These are phyloP conservation scores for Enteromius trimaculatus DNA, from an alignment of 2,797 vertebrate genomes.

Conservation along the genomic window DNA sequence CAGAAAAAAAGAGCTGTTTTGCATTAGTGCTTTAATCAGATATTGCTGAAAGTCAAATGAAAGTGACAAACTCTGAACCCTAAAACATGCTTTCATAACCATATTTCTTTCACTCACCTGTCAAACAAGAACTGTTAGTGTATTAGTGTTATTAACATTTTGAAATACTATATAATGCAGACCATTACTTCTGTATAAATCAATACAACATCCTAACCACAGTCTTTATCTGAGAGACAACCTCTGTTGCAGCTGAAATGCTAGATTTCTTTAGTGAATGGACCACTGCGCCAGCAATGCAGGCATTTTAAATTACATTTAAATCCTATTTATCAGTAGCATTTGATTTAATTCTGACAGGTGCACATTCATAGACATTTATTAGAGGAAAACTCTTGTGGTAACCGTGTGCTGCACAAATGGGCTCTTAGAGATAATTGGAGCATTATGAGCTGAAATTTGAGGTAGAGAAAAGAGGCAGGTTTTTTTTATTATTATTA, in stretches of 20 bases:
- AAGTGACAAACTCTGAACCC: not conserved
- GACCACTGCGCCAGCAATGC: not conserved
- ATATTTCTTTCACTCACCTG: not conserved
- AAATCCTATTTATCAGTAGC: not conserved
- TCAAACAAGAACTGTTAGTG: not conserved
- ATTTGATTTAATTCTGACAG: conserved; percentile 29
- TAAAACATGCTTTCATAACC: not conserved
- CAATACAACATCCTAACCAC: not conserved
- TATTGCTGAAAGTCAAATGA: not conserved
- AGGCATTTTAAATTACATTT: conserved; percentile 8
- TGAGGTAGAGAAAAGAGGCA: conserved; percentile 9
- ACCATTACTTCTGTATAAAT: not conserved
- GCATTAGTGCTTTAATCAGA: not conserved
- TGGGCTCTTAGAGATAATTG: conserved; percentile 31
- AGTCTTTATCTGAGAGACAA: not conserved
- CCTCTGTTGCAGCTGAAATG: not conserved
- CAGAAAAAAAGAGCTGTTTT: not conserved
- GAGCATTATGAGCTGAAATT: conserved; percentile 16
- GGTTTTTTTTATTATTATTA: not conserved
- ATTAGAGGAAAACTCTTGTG: conserved; percentile 14
- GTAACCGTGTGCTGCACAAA: conserved; percentile 1
- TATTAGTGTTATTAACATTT: not conserved
- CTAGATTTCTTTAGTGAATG: not conserved
- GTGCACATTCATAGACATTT: conserved; percentile 19
- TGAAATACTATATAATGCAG: not conserved